A percentile compares a stretch with the other conserved stretches of the same genome.
Evolutionary conservation across 2,888 invertebrate genomes (phyloP).

Genomic region (Xiphydria camelus): DNA sequence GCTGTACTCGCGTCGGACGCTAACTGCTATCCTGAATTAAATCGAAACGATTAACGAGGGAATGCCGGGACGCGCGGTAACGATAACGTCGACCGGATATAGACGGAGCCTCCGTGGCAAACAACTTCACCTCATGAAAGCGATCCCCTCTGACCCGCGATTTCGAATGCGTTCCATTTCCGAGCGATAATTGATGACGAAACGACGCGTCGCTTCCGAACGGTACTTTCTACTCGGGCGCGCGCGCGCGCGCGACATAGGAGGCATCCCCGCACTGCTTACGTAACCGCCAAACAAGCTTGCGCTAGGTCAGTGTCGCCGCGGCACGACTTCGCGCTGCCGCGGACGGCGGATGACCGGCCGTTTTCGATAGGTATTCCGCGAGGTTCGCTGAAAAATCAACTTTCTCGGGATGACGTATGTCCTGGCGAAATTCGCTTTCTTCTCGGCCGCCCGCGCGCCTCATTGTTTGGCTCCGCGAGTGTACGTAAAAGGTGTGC

Average conservation of each 20-base stretch:
- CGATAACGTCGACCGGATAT: too few species aligned
- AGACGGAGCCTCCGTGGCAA: too few species aligned
- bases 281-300: conserved; percentile 2
- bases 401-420: conserved; percentile 9
- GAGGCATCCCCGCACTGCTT: conserved; percentile 1
- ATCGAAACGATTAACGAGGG: too few species aligned
- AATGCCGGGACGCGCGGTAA: too few species aligned
- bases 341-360: too few species aligned
- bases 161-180: conserved; percentile 10
- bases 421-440: conserved; percentile 10
- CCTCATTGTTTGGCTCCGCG: conserved; percentile 4
- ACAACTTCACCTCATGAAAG: too few species aligned
- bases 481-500: neutral
- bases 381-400: too few species aligned
- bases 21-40: too few species aligned
- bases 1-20: too few species aligned
- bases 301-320: conserved; percentile 10
- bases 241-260: neutral
- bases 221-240: neutral
- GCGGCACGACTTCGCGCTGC: neutral
- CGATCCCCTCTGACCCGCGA: conserved; percentile 8
- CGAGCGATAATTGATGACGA: conserved; percentile 8
- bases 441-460: conserved; percentile 8
- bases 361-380: too few species aligned
- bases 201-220: conserved; percentile 1